Conservation (phyloP, 1,140 invertebrate genomes). For the Oreohelix idahoensis region DNA sequence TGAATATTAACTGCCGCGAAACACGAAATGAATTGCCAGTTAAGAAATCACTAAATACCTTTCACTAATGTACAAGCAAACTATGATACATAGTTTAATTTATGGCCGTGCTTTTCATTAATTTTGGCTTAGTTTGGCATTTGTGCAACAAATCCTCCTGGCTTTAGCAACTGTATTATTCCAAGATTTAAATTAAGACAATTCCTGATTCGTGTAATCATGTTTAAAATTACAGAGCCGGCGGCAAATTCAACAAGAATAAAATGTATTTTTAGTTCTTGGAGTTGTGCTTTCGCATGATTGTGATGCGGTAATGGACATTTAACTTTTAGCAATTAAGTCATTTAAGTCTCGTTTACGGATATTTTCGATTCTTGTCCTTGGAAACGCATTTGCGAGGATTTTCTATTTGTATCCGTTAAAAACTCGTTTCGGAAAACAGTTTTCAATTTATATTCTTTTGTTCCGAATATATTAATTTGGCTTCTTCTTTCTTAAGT, state of each 20-base stretch:
- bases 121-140: background rate
- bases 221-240: background rate
- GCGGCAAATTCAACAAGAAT: background rate
- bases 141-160: background rate
- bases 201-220: background rate
- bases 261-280: background rate
- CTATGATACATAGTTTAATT: background rate
- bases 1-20: background rate
- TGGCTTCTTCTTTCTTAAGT: no score
- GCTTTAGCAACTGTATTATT: background rate
- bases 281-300: background rate
- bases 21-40: background rate
- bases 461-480: background rate
- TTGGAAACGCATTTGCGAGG: no score
- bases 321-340: background rate
- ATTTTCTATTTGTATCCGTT: no score
- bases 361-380: background rate
- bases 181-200: background rate
- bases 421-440: background rate
- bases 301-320: background rate
- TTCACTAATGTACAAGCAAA: background rate
- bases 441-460: background rate
- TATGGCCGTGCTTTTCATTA: background rate
- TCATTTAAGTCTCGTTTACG: background rate
- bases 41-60: background rate